Evolutionary conservation across 2,888 invertebrate species (phyloP).

Genomic region (Sclerodermus sp.): DNA sequence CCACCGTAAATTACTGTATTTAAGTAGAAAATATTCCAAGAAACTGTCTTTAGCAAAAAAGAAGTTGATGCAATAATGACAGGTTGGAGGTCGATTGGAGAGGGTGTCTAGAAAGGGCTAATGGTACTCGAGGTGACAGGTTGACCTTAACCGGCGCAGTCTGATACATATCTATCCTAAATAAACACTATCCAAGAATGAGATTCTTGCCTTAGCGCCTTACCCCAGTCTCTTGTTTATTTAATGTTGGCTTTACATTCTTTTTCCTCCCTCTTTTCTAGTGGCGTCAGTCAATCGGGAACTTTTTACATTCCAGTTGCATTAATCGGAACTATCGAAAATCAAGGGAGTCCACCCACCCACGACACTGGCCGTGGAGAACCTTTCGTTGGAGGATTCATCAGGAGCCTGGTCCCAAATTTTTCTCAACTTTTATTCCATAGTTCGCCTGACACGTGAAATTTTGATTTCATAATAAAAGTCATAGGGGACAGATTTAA

Average conservation of each 20-base stretch:
- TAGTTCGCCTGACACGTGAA: too few relatives aligned
- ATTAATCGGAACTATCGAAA: too few relatives aligned
- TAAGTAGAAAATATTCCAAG: too few relatives aligned
- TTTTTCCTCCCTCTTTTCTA: conserved; percentile 7
- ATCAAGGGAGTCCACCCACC: too few relatives aligned
- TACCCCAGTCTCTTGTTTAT: conserved; percentile 25
- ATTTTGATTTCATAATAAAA: background rate
- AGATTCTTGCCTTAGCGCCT: conserved; percentile 14
- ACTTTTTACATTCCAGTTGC: background rate
- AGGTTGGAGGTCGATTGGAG: conserved; percentile 42
- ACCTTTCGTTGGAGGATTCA: too few relatives aligned
- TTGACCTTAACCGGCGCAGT: conserved; percentile 46
- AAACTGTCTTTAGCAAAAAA: conserved; percentile 12
- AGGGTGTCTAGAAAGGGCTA: conserved; percentile 47
- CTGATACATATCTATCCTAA: conserved; percentile 57
- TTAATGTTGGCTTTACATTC: conserved; percentile 40
- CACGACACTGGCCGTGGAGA: too few relatives aligned
- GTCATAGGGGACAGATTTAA: background rate
- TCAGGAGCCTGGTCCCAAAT: too few relatives aligned
- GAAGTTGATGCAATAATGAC: conserved; percentile 46
- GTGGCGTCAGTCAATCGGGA: too few relatives aligned
- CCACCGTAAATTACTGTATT: too few relatives aligned
- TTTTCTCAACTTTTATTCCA: too few relatives aligned
- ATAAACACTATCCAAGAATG: conserved; percentile 44
- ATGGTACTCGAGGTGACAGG: conserved; percentile 54